phyloP scores from a whole-genome alignment of 35 echinoderm and acorn worm species.

The Holothuria glaberrima region DNA sequence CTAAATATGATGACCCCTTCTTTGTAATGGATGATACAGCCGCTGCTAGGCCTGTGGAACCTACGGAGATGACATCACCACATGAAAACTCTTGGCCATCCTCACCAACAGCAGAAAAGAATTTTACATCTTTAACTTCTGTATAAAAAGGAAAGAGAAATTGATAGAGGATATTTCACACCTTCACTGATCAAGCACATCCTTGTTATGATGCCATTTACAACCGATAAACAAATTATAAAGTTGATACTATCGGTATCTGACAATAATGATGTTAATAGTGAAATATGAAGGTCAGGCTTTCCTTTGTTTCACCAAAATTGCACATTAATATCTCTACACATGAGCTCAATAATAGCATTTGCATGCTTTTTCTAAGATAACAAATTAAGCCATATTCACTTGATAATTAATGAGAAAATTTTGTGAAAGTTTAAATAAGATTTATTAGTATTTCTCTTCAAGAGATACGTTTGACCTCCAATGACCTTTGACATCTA shows the following conservation, averaged over 20 bases:
- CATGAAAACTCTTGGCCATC: not conserved
- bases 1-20: not conserved
- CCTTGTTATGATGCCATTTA: no score
- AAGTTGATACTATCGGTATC: no score
- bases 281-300: no score
- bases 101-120: conserved; percentile 18
- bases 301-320: no score
- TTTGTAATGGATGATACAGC: not conserved
- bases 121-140: not conserved
- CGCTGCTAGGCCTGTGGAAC: not conserved
- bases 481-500: no score
- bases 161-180: not conserved
- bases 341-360: not conserved
- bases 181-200: no score
- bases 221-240: no score
- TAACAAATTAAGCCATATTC: not conserved
- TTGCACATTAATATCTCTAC: no score
- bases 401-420: not conserved
- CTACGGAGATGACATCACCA: not conserved
- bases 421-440: not conserved
- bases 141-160: conserved; percentile 3
- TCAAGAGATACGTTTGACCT: no score
- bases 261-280: no score
- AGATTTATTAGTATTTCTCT: no score
- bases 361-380: not conserved